Conservation (phyloP, 1,140 invertebrate genomes). For the Calycopis cecrops region DNA sequence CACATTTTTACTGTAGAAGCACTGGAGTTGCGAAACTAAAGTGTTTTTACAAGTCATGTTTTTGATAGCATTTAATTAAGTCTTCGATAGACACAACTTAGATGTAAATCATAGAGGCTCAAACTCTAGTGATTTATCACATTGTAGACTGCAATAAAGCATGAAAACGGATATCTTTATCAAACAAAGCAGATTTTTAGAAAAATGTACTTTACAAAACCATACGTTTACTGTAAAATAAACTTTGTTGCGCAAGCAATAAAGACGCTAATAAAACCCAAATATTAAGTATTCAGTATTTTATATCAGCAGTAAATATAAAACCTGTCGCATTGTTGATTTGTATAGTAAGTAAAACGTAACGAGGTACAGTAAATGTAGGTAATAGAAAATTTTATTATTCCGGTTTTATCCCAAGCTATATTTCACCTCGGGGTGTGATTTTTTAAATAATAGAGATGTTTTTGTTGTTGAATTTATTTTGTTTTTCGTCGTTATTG, state of each 20-base stretch:
- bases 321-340: conserved; percentile 11
- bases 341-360: conserved; percentile 10
- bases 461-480: too few relatives aligned
- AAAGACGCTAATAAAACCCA: conserved; percentile 8
- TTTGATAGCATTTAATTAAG: too few relatives aligned
- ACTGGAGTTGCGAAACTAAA: too few relatives aligned
- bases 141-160: too few relatives aligned
- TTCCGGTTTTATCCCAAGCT: conserved; percentile 2
- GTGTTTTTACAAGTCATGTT: too few relatives aligned
- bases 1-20: too few relatives aligned
- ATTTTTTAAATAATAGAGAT: not conserved
- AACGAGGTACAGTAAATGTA: conserved; percentile 9
- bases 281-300: conserved; percentile 12
- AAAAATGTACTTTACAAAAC: conserved; percentile 1
- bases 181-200: not conserved
- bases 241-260: not conserved
- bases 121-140: too few relatives aligned
- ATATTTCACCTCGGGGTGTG: conserved; percentile 5
- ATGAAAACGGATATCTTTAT: not conserved
- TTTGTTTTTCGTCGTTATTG: too few relatives aligned
- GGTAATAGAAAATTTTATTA: conserved; percentile 12
- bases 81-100: too few relatives aligned
- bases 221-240: not conserved
- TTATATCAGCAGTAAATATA: conserved; percentile 12
- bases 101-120: too few relatives aligned